These are phyloP conservation scores for Tychaedon coryphoeus DNA, from an alignment of 2,113 vertebrate genomes.

Conservation along the genomic window DNA sequence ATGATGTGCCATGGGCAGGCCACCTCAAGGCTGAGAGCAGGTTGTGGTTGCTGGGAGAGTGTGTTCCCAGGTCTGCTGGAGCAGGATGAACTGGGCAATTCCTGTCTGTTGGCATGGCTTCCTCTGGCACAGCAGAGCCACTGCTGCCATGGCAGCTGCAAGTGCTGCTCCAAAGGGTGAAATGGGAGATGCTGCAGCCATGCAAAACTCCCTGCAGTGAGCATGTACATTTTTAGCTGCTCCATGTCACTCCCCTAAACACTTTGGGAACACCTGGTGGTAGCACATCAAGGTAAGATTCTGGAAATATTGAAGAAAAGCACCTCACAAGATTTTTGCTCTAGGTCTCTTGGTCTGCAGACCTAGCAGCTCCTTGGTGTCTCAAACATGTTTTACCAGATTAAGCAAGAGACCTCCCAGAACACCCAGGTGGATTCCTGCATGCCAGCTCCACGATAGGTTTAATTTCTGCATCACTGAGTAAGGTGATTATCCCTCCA, in stretches of 20 bases:
- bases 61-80: neutral
- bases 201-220: neutral
- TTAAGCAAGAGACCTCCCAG: neutral
- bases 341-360: neutral
- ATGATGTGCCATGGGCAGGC: neutral
- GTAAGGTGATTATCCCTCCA: neutral
- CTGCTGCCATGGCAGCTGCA: neutral
- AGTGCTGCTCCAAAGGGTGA: neutral
- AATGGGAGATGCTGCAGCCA: slow-evolving; percentile 15
- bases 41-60: neutral
- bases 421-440: neutral
- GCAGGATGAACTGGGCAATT: neutral
- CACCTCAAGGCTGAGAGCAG: neutral
- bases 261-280: neutral
- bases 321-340: neutral
- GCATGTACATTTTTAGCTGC: fast-evolving
- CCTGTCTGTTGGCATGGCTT: neutral
- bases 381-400: neutral
- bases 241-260: neutral
- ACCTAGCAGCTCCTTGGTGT: neutral
- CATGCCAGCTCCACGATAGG: neutral
- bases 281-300: neutral
- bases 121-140: neutral
- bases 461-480: neutral
- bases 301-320: neutral